phyloP scores from a whole-genome alignment of 2,113 vertebrate species.

The Poecile atricapillus region DNA sequence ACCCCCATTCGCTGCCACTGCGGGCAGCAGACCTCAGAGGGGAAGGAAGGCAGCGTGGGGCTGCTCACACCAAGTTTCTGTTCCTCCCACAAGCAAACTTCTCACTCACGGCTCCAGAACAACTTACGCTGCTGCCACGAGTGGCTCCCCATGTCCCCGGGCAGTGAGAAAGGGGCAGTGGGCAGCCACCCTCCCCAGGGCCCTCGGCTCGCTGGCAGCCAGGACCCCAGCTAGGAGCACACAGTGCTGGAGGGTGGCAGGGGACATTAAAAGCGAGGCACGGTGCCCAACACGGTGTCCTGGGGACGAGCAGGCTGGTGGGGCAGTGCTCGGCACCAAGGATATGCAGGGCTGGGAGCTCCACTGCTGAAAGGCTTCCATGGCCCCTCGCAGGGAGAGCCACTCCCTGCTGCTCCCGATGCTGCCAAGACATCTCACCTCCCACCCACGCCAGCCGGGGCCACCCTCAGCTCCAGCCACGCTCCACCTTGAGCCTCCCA shows the following conservation, averaged over 20 bases:
- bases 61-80: neutral
- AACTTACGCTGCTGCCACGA: rapidly evolving
- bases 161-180: neutral
- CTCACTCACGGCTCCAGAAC: rapidly evolving
- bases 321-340: rapidly evolving
- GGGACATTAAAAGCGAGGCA: neutral
- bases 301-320: rapidly evolving
- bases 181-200: neutral
- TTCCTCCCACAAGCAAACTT: neutral
- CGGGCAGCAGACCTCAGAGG: neutral
- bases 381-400: neutral
- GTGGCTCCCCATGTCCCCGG: rapidly evolving
- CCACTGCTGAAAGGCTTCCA: neutral
- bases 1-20: rapidly evolving
- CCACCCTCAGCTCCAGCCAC: neutral
- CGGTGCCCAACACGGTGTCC: rapidly evolving
- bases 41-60: rapidly evolving
- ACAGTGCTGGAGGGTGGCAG: neutral
- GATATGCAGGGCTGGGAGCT: rapidly evolving
- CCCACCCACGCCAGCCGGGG: rapidly evolving
- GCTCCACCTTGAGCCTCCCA: neutral
- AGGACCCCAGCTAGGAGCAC: neutral
- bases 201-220: neutral
- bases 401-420: neutral
- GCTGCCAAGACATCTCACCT: neutral